phyloP scores from a whole-genome alignment of 2,797 vertebrate genomes.

The Helarctos malayanus region DNA sequence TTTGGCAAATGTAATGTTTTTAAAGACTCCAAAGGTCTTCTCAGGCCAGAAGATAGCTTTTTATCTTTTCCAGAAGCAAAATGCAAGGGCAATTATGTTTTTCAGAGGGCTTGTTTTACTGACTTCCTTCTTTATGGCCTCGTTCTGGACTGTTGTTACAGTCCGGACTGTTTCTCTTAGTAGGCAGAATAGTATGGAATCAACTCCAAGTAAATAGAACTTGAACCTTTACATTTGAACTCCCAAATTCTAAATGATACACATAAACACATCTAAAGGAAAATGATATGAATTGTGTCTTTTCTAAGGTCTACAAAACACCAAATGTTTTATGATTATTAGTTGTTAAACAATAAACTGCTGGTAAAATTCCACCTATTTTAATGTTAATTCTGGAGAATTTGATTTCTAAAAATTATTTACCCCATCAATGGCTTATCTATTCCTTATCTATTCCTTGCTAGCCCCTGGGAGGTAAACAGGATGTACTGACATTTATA shows the following conservation, averaged over 20 bases:
- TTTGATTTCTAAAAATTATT: constrained; percentile 40
- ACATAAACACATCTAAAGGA: constrained; percentile 41
- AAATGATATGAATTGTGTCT: constrained; percentile 13
- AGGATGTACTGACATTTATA: constrained; percentile 60
- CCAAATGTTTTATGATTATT: constrained; percentile 63
- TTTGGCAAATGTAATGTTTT: constrained; percentile 43
- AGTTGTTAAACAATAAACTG: constrained; percentile 51
- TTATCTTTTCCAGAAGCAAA: constrained; percentile 59
- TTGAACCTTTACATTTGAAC: constrained; percentile 56
- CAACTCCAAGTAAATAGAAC: constrained; percentile 52
- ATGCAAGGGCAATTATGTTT: not conserved
- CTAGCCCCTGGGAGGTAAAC: constrained; percentile 37
- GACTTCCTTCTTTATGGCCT: constrained; percentile 15
- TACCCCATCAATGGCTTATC: constrained; percentile 37
- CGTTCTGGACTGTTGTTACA: not conserved
- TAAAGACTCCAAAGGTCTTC: constrained; percentile 16
- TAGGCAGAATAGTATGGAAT: constrained; percentile 32
- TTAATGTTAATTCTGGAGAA: constrained; percentile 61
- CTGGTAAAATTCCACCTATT: constrained; percentile 51
- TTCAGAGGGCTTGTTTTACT: constrained; percentile 32
- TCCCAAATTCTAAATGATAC: not conserved
- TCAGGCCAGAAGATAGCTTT: not conserved
- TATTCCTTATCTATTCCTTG: constrained; percentile 67
- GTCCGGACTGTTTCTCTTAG: constrained; percentile 34
- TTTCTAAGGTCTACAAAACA: constrained; percentile 52